phyloP scores from a whole-genome alignment of 2,797 vertebrate species.

The Lates japonicus region DNA sequence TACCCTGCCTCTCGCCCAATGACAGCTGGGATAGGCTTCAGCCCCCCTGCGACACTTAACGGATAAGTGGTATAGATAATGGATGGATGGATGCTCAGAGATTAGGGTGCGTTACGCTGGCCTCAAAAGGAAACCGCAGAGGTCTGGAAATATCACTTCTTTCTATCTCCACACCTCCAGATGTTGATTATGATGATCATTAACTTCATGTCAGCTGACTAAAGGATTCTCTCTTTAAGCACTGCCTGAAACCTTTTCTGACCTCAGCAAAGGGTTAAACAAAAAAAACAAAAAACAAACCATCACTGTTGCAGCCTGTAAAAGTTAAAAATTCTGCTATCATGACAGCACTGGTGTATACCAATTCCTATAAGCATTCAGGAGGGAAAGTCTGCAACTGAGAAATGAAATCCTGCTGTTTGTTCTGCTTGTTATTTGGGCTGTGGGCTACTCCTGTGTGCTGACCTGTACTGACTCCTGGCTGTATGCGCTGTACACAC shows the following conservation, averaged over 20 bases:
- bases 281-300: neutral
- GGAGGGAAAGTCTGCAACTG: constrained; percentile 19
- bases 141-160: too few species aligned
- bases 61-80: too few species aligned
- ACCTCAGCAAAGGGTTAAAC: neutral
- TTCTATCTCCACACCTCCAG: neutral
- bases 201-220: neutral
- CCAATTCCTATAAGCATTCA: constrained; percentile 22
- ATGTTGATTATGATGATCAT: neutral
- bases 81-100: too few species aligned
- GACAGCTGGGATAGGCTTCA: too few species aligned
- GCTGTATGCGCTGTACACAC: constrained; percentile 44
- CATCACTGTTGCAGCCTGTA: neutral
- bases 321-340: too few species aligned
- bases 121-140: neutral
- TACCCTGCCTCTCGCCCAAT: too few species aligned
- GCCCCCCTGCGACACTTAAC: too few species aligned
- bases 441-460: constrained; percentile 52
- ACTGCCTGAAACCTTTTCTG: neutral
- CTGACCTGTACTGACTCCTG: constrained; percentile 60
- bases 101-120: neutral
- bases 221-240: neutral
- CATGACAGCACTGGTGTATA: constrained; percentile 4
- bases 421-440: constrained; percentile 64
- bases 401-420: constrained; percentile 49